Percentiles rank a stretch among this genome's conserved stretches.
Evolutionary conservation across 2,797 vertebrate species (phyloP).

Genomic region (Brotula barbata): DNA sequence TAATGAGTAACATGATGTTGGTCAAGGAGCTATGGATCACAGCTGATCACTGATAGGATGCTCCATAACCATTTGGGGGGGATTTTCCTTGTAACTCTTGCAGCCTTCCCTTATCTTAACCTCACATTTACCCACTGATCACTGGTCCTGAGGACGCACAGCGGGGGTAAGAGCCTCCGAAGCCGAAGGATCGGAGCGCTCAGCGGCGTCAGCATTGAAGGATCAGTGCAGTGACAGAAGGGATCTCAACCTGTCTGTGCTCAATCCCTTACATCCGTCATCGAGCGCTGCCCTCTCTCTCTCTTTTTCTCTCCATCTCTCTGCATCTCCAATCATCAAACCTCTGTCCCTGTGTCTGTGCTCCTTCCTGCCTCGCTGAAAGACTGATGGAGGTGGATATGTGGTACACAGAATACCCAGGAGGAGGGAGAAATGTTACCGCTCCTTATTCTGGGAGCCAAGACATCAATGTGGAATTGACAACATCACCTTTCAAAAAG

Average conservation of each 20-base stretch:
- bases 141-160: conserved; percentile 44
- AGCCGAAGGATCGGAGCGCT: conserved; percentile 40
- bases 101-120: conserved; percentile 9
- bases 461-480: conserved; percentile 76
- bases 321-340: background rate
- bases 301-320: conserved; percentile 14
- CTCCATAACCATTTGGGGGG: conserved; percentile 36
- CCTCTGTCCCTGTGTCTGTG: conserved; percentile 36
- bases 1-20: conserved; percentile 50
- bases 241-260: conserved; percentile 27
- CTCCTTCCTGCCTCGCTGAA: conserved; percentile 56
- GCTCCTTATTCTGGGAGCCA: conserved; percentile 62
- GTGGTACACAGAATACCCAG: conserved; percentile 64
- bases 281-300: conserved; percentile 5
- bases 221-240: conserved; percentile 45
- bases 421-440: conserved; percentile 58
- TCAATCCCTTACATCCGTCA: conserved; percentile 13
- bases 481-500: conserved; percentile 74
- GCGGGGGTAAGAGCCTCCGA: conserved; percentile 39
- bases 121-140: conserved; percentile 34
- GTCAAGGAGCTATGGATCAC: conserved; percentile 54
- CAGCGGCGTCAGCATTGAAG: conserved; percentile 44
- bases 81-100: conserved; percentile 6
- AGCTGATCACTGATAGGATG: conserved; percentile 41
- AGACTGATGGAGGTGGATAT: conserved; percentile 63